phyloP scores from a whole-genome alignment of 2,113 vertebrate genomes.

The Bombycilla garrulus region DNA sequence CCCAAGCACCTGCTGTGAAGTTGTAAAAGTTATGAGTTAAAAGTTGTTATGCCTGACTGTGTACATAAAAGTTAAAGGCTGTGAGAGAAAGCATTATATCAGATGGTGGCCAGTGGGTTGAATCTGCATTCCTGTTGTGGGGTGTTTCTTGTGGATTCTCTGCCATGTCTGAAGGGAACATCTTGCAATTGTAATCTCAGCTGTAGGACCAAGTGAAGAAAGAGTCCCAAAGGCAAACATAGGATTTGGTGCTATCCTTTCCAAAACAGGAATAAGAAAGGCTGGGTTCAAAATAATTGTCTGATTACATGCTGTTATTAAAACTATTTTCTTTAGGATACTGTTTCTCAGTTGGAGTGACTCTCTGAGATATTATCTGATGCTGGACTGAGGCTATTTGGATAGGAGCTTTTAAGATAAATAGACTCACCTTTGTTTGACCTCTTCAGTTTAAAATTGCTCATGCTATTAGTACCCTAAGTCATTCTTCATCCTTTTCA shows the following conservation, averaged over 20 bases:
- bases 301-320: background rate
- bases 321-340: constrained; percentile 1
- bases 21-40: background rate
- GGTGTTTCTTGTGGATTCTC: background rate
- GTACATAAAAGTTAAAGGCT: background rate
- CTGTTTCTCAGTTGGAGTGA: background rate
- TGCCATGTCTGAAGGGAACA: background rate
- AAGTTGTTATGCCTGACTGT: background rate
- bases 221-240: background rate
- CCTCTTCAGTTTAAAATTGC: background rate
- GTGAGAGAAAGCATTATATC: background rate
- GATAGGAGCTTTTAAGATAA: background rate
- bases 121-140: fast-evolving
- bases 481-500: background rate
- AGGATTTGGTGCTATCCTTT: background rate
- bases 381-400: background rate
- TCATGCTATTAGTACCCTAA: background rate
- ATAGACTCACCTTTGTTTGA: constrained; percentile 25
- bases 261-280: background rate
- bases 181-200: background rate
- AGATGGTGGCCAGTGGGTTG: background rate
- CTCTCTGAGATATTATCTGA: background rate
- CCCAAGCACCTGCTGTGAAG: background rate
- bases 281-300: background rate
- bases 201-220: background rate